Base-by-base conservation (phyloP, 1,140 invertebrate species). In the Caerostris extrusa region DNA sequence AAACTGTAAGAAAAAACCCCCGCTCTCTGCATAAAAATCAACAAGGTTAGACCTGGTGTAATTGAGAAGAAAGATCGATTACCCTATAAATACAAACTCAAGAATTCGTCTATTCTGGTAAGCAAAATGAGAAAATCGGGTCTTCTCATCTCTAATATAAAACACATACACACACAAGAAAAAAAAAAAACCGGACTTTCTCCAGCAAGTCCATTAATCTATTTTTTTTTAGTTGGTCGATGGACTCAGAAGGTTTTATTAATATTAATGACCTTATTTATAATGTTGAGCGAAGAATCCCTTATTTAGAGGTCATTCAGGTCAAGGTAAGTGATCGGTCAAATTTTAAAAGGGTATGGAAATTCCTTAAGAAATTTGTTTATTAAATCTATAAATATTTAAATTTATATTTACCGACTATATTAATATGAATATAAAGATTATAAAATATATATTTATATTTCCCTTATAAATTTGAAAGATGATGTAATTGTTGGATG, bases 221-320 rank as follows among this genome's bases (percentile, higher is more conserved):
- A 77, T 77, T 50, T 50, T 53, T 50, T 50, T 10, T 53, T 5
- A 10, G 34, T 77, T 53, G 10, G 12, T 64, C 61, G 61, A 64
- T 64, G 67, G 67, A 19, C n/a, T 77, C 71, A 53, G 71, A 77
- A 12, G 50, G 53, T 77, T 77, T 77, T 77, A 77, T 77, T 77
- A 77, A 77, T 77, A 77, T 77, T 77, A 77, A 77, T 77, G 71
- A 77, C 34, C 71, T 77, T 50, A 77, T 77, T 50, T 77, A 50
- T 77, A 64, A 14, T 8, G 5, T 12, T 53, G 34, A 3, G 34
- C 19, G 69, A 12, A 8, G 34, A 77, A 12, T 7, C 4, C 12
- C 12, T 50, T 5, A 50, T 77, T 53, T 53, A 50, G 53, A 77
- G 71, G 71, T 77, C 71, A 14, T 64, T 14, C 10, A 17, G 61